Percentiles rank a stretch among this genome's conserved stretches.
Conservation (phyloP, 1,140 invertebrate species). For the Vanessa atalanta region DNA sequence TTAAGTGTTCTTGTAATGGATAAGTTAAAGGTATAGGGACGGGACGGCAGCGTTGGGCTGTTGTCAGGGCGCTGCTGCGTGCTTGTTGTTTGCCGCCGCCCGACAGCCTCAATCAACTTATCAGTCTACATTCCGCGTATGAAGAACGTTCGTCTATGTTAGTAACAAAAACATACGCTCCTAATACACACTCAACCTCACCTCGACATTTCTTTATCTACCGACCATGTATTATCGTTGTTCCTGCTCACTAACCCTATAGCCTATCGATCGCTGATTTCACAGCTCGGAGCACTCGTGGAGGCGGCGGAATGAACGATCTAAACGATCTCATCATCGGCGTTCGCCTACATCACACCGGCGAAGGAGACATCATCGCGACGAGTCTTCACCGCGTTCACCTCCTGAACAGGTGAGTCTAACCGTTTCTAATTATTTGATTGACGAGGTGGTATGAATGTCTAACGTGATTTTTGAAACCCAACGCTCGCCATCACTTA, state of each 20-base stretch:
- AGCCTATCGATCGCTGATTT: constrained; percentile 75
- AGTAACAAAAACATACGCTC: constrained; percentile 58
- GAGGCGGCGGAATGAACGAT: constrained; percentile 83
- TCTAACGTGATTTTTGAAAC: constrained; percentile 55
- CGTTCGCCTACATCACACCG: constrained; percentile 82
- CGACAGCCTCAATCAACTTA: constrained; percentile 60
- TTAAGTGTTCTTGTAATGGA: constrained; percentile 17
- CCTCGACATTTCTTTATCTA: constrained; percentile 55
- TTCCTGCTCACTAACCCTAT: constrained; percentile 71
- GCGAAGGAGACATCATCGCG: constrained; percentile 82
- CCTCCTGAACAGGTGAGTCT: constrained; percentile 77
- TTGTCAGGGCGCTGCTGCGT: constrained; percentile 60
- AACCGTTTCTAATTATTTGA: constrained; percentile 56
- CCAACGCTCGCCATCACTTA: constrained; percentile 57
- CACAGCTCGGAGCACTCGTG: constrained; percentile 83
- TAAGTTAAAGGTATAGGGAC: constrained; percentile 47
- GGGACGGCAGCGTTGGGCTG: constrained; percentile 59
- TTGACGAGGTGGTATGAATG: constrained; percentile 61
- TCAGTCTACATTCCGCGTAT: constrained; percentile 60
- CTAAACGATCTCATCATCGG: constrained; percentile 83
- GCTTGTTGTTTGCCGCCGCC: constrained; percentile 71
- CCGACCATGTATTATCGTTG: constrained; percentile 43
- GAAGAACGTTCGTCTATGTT: constrained; percentile 67
- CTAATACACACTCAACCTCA: constrained; percentile 56
- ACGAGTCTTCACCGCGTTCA: constrained; percentile 80